Percentiles rank a stretch among this genome's conserved stretches.
These are phyloP conservation scores for Laticauda colubrina DNA, from an alignment of 2,113 vertebrate species.

Conservation along the genomic window DNA sequence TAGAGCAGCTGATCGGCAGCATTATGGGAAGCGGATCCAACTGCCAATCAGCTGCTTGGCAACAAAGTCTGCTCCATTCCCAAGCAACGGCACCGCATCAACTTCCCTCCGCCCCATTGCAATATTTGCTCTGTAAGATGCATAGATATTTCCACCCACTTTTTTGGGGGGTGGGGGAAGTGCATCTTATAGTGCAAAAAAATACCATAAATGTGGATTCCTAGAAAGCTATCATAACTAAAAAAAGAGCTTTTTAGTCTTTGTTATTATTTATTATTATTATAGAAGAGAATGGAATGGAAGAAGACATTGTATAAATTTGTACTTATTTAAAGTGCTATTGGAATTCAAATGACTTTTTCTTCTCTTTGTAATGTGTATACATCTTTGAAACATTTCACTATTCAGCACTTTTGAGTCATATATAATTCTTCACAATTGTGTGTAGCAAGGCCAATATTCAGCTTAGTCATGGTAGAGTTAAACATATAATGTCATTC, in stretches of 20 bases:
- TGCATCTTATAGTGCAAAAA: no score
- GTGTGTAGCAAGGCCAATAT: constrained; percentile 41
- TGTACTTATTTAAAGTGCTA: constrained; percentile 5
- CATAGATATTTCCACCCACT: no score
- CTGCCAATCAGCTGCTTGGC: no score
- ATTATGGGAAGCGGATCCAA: no score
- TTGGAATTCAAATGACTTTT: constrained; percentile 22
- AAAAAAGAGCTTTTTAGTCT: neutral
- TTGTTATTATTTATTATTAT: neutral
- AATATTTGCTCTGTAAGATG: no score
- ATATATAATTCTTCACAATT: constrained; percentile 38
- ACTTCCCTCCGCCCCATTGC: no score
- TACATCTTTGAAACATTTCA: neutral
- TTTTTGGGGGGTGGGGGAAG: no score
- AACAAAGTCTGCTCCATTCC: no score
- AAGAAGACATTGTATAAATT: neutral
- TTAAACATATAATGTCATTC: constrained; percentile 60
- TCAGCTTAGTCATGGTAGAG: constrained; percentile 48
- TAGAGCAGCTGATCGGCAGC: no score
- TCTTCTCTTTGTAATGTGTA: constrained; percentile 3
- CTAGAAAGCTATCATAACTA: neutral
- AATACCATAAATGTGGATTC: neutral
- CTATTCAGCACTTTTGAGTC: neutral
- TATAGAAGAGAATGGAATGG: neutral
- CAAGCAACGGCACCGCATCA: no score